A percentile compares a stretch with the other conserved stretches of the same genome.
Conservation (phyloP, 2,113 vertebrate species). For the Sinosuthora webbiana region DNA sequence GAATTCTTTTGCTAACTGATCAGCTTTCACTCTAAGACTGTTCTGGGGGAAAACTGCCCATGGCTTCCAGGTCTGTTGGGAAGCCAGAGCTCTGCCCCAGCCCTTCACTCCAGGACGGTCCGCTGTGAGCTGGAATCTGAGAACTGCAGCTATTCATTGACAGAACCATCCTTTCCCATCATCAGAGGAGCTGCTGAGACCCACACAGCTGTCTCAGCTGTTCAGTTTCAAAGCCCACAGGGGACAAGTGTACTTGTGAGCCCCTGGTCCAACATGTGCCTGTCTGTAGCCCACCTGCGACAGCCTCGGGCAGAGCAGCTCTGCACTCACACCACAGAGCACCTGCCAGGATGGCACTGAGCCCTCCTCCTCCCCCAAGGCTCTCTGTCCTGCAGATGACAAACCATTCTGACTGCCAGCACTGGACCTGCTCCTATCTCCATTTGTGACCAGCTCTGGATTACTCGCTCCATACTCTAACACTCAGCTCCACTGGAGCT, state of each 20-base stretch:
- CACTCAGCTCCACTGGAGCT: neutral
- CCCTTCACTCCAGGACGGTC: neutral
- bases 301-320: rapidly evolving
- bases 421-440: rapidly evolving
- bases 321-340: neutral
- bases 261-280: neutral
- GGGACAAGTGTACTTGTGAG: neutral
- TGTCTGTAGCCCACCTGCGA: rapidly evolving
- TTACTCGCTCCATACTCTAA: rapidly evolving
- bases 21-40: neutral
- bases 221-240: neutral
- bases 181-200: neutral
- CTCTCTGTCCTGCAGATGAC: neutral
- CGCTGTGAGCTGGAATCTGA: neutral
- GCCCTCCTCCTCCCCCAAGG: neutral
- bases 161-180: neutral
- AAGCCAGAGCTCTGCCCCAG: neutral
- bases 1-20: neutral
- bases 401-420: neutral
- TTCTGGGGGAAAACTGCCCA: neutral
- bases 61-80: neutral
- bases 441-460: rapidly evolving
- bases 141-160: neutral
- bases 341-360: neutral
- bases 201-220: neutral